Evolutionary conservation across 53 echinoderm and acorn worm species (phyloP), one percentile per base, ranked within the genome.

Genomic region (Crossaster papposus): DNA sequence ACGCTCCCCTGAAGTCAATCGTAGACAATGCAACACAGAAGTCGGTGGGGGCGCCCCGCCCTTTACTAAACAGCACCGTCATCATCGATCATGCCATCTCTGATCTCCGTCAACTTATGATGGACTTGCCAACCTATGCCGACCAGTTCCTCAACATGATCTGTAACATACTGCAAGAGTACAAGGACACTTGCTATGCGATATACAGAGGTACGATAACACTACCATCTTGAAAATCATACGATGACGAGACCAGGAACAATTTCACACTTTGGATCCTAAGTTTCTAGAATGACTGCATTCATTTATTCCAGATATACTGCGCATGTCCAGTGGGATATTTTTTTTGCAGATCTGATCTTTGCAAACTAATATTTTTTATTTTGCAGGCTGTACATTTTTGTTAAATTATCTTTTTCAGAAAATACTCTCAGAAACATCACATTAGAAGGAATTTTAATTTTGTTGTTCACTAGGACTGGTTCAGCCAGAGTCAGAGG

Each of bases 81-180:
- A 93, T 93, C 78, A 93, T 97, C 89, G 96, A 97, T 70, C 90
- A 89, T 28, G 96, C 98, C n/a, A 93, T 97, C 62, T 90, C 83
- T 6, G 94, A 96, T 68, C 93, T 97, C 20, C 89, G 92, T 55
- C 94, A 97, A 24, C 89, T 97, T 50, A 96, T 96, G 94, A 90
- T 90, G 26, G 96, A 93, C 82, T 86, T 99, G 54, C 96, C 99
- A 3, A 90, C 96, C 15, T 99, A 96, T 30, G 95, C 99, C 77
- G 99, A 96, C 71, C 96, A 97, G 90, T 94, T 97, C 90, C 94
- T 97, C 24, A 90, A 91, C 50, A 97, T 96, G 98, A 91, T 99
- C 73, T 96, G 96, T 31, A 95, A 95, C 34, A 93, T 99, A 24
- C 79, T 99, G 54, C 95, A 96, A 81, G 99, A 96, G 73, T 99